These are phyloP conservation scores for Habroteleia sp. DNA, from an alignment of 2,888 invertebrate species.

Conservation along the genomic window DNA sequence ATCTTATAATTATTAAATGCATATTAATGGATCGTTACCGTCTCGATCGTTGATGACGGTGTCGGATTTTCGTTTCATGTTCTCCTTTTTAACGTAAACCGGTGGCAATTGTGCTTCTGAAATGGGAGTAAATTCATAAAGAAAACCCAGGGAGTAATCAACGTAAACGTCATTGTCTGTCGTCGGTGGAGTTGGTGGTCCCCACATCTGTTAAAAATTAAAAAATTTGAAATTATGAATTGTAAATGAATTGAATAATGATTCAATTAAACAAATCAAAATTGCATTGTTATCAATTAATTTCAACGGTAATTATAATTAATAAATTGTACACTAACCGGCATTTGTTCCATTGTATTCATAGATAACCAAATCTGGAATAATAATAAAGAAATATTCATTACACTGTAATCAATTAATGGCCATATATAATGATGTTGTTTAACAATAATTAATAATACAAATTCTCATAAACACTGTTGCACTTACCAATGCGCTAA, in stretches of 20 bases:
- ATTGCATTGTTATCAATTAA: too few species aligned
- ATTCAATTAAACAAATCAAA: too few species aligned
- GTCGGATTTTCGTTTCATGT: conserved; percentile 87
- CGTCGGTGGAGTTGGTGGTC: conserved; percentile 97
- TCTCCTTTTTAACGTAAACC: conserved; percentile 89
- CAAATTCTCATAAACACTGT: too few species aligned
- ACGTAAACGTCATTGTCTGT: conserved; percentile 96
- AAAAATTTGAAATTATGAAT: too few species aligned
- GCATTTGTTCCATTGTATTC: conserved; percentile 88
- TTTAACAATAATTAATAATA: too few species aligned
- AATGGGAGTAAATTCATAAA: conserved; percentile 90
- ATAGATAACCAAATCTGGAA: conserved; percentile 90
- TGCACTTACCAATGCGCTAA: too few species aligned
- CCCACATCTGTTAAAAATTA: conserved; percentile 97
- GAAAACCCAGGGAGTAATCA: conserved; percentile 90
- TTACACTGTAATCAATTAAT: too few species aligned
- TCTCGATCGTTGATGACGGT: conserved; percentile 82
- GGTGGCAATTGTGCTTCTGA: conserved; percentile 90
- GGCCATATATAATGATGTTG: too few species aligned
- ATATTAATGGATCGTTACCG: too few species aligned
- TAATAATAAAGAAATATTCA: conserved; percentile 23
- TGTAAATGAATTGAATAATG: conserved; percentile 2
- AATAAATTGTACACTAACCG: conserved; percentile 87
- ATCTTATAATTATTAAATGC: too few species aligned
- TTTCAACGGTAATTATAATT: too few species aligned